Percentiles rank a stretch among this genome's conserved stretches.
Conservation (phyloP, 2,888 invertebrate genomes). For the Cylindroiulus punctatus region DNA sequence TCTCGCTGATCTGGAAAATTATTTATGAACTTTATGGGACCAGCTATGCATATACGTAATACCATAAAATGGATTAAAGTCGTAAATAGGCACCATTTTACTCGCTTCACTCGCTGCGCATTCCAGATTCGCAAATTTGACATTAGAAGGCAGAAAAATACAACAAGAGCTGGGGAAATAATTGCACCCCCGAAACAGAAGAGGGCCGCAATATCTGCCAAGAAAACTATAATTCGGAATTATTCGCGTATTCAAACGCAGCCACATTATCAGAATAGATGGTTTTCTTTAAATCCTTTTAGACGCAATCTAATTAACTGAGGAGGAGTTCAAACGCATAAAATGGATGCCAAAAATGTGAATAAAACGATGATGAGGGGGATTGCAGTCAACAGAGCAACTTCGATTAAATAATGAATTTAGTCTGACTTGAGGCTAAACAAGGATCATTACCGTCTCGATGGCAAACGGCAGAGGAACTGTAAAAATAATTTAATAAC, state of each 20-base stretch:
- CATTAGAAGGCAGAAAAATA: background rate
- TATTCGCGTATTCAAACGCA: constrained; percentile 18
- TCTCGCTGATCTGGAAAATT: constrained; percentile 18
- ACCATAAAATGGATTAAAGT: constrained; percentile 3
- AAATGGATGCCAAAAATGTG: background rate
- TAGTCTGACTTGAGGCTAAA: background rate
- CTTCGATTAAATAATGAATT: constrained; percentile 18
- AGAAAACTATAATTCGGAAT: constrained; percentile 11
- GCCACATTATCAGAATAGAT: constrained; percentile 11
- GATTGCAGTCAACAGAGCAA: background rate
- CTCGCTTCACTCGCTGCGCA: constrained; percentile 2
- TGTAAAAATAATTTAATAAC: constrained; percentile 1
- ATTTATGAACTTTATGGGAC: constrained; percentile 10
- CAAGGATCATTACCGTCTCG: background rate
- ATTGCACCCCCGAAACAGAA: background rate
- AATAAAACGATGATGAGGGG: constrained; percentile 18
- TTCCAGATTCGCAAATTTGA: background rate
- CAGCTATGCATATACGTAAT: background rate
- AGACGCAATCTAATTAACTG: background rate
- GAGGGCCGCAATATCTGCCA: background rate
- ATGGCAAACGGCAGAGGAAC: background rate
- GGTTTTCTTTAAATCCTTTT: constrained; percentile 3
- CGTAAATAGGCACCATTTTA: constrained; percentile 3
- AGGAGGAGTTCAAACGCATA: background rate
- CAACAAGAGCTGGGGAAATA: background rate